Evolutionary conservation across 2,113 vertebrate species (phyloP).

Genomic region (Solea solea): DNA sequence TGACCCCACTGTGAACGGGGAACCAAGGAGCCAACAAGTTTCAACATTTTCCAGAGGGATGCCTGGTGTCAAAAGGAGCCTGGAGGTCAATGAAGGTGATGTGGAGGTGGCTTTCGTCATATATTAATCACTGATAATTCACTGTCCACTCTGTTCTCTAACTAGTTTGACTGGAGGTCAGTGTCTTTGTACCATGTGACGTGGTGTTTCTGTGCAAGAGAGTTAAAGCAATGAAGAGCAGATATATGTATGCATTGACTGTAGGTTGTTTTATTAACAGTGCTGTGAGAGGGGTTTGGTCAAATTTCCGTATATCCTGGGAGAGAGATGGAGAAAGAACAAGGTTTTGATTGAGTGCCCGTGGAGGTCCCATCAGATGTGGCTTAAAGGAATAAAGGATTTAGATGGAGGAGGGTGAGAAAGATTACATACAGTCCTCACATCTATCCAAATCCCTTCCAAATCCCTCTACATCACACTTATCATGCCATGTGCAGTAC

Average conservation of each 20-base stretch:
- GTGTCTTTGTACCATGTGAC: conserved; percentile 34
- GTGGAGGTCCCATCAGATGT: conserved; percentile 77
- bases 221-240: neutral
- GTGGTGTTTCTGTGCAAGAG: conserved; percentile 6
- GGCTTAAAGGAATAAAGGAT: conserved; percentile 82
- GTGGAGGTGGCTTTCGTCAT: too few species aligned
- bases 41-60: too few species aligned
- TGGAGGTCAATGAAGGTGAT: too few species aligned
- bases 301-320: conserved; percentile 41
- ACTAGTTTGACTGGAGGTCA: conserved; percentile 38
- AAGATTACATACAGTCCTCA: conserved; percentile 81
- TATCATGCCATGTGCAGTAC: conserved; percentile 76
- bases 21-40: too few species aligned
- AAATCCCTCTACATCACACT: conserved; percentile 83
- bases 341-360: conserved; percentile 77
- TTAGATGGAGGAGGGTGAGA: conserved; percentile 79
- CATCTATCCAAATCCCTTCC: conserved; percentile 81
- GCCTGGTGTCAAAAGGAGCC: too few species aligned
- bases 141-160: too few species aligned
- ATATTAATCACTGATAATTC: too few species aligned
- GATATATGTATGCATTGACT: conserved; percentile 31
- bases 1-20: too few species aligned
- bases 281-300: conserved; percentile 23
- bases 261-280: conserved; percentile 46
- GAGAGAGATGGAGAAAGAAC: conserved; percentile 53